Evolutionary conservation across 2,113 vertebrate genomes (phyloP), one percentile per base, ranked within the genome.

Genomic region (Alethe diademata): DNA sequence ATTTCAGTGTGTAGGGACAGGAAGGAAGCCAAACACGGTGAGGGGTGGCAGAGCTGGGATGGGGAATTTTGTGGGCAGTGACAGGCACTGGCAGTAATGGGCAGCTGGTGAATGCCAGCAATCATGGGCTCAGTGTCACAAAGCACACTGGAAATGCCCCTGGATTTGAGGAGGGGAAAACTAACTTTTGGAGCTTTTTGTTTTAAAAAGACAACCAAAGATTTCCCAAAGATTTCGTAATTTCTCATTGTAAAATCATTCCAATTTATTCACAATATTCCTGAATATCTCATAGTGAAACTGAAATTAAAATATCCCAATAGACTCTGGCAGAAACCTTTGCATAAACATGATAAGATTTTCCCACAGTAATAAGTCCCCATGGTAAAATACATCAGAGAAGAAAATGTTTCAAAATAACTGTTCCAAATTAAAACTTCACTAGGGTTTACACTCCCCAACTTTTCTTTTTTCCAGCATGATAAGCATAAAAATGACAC

Each of bases 361-460:
- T 62, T 91, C 93, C 87, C 81, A 29, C 74, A 51, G 70, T 92
- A 95, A 82, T 35, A 95, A 94, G 47, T 92, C 95, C 84, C 89
- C 17, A 24, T 47, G 88, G 94, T 61, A 91, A 95, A 93, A 91
- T 45, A 82, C 78, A 88, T 93, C 38, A 91, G 66, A 88, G 50
- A 54, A 76, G 74, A 57, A 91, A 87, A 90, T 13, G 24, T 69
- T 93, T 85, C 84, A 73, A 73, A 95, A 73, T 62, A 91, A 82
- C 47, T 12, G 9, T 33, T 93, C 85, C 95, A 62, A 95, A 93
- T 95, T 95, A 95, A 95, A 95, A 85, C 94, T 82, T 91, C 81
- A 76, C 87, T 66, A 38, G 73, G 65, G 23, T 65, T 97, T 86
- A n/a, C n/a, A 29, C 29, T 82, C 47, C 69, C 17, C 31, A 3